phyloP scores from a whole-genome alignment of 2,797 vertebrate species.

The Oophaga sylvatica region DNA sequence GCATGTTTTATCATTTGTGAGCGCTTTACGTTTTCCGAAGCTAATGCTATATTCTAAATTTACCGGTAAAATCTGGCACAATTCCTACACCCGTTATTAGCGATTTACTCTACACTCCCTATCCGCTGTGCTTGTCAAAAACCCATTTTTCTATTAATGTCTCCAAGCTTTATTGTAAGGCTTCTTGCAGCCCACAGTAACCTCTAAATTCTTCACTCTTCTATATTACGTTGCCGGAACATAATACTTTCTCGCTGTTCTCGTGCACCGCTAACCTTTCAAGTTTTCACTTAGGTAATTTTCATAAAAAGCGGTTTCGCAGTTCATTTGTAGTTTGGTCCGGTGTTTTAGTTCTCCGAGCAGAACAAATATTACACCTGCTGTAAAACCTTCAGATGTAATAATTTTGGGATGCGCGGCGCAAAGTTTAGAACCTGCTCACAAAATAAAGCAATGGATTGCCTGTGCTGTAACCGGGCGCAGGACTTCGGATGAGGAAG shows the following conservation, averaged over 20 bases:
- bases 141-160: background rate
- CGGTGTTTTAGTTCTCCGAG: conserved; percentile 1
- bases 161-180: background rate
- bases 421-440: conserved; percentile 24
- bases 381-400: conserved; percentile 3
- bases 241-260: background rate
- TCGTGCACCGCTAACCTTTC: background rate
- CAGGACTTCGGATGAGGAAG: conserved; percentile 3
- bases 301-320: conserved; percentile 4
- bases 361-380: conserved; percentile 32
- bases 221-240: background rate
- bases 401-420: background rate
- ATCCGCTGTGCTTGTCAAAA: background rate
- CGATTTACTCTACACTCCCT: background rate
- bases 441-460: conserved; percentile 22
- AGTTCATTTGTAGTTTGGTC: conserved; percentile 5
- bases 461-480: conserved; percentile 25
- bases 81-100: background rate
- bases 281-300: conserved; percentile 12
- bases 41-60: background rate
- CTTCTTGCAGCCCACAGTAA: background rate
- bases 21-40: too few relatives aligned
- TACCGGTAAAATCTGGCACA: background rate
- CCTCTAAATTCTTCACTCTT: background rate
- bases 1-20: too few relatives aligned